Conservation (phyloP, 2,797 vertebrate genomes). For the Trematomus bernacchii region DNA sequence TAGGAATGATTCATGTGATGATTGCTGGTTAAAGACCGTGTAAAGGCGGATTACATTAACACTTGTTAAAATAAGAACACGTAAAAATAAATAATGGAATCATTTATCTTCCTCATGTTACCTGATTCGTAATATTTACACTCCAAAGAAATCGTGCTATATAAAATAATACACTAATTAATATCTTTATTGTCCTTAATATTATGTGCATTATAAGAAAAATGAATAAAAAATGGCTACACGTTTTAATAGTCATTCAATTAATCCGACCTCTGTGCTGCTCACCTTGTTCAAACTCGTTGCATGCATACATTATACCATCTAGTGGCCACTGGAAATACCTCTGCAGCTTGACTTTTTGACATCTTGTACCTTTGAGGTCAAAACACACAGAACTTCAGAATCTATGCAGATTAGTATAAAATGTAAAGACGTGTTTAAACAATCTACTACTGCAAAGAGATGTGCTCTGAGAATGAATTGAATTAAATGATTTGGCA, state of each 20-base stretch:
- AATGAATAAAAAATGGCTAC: not conserved
- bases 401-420: not conserved
- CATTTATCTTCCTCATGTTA: not conserved
- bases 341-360: constrained; percentile 39
- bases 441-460: not conserved
- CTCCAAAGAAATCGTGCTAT: not conserved
- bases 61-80: not conserved
- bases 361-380: constrained; percentile 29
- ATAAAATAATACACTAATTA: not conserved
- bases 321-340: constrained; percentile 78
- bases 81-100: not conserved
- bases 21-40: not conserved
- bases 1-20: not conserved
- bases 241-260: not conserved
- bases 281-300: constrained; percentile 29
- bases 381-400: constrained; percentile 18
- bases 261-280: not conserved
- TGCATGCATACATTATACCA: constrained; percentile 73
- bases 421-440: not conserved
- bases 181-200: not conserved
- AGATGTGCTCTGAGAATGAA: constrained; percentile 19
- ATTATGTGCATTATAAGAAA: not conserved
- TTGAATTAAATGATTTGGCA: constrained; percentile 23
- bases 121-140: not conserved
- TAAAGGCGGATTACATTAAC: not conserved